Evolutionary conservation across 2,113 vertebrate genomes (phyloP).

Genomic region (Peromyscus maniculatus): DNA sequence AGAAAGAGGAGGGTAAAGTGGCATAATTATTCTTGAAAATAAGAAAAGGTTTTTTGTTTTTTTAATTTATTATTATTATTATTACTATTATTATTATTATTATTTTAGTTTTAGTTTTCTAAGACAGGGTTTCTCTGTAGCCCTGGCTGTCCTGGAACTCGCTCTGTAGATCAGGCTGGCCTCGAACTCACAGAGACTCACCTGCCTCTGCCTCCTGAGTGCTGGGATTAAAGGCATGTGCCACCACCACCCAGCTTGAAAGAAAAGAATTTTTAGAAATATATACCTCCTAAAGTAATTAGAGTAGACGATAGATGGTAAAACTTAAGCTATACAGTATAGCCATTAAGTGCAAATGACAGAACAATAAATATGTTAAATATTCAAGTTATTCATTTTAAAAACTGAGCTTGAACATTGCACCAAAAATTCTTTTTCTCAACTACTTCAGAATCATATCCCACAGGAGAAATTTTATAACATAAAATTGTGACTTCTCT

Average conservation of each 20-base stretch:
- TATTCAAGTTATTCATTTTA: not conserved
- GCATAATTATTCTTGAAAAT: not conserved
- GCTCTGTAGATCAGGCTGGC: too few species aligned
- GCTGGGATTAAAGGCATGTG: too few species aligned
- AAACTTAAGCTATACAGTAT: not conserved
- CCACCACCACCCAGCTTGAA: not conserved
- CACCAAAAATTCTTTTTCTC: not conserved
- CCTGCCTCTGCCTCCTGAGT: too few species aligned
- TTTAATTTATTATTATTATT: too few species aligned
- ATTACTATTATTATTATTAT: too few species aligned
- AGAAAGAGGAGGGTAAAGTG: not conserved
- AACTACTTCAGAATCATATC: constrained; percentile 9
- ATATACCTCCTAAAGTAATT: not conserved
- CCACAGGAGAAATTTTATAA: constrained; percentile 38
- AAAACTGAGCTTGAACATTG: constrained; percentile 47
- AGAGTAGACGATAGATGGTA: not conserved
- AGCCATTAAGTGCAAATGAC: not conserved
- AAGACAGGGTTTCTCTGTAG: too few species aligned
- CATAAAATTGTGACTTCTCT: constrained; percentile 19
- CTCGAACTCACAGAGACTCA: too few species aligned
- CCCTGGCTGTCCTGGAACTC: too few species aligned
- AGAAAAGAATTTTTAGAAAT: not conserved
- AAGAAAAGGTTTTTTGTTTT: not conserved
- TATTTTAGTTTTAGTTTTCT: too few species aligned
- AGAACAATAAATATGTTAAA: not conserved